phyloP scores from a whole-genome alignment of 2,888 invertebrate species.

The Caenorhabditis auriculariae region DNA sequence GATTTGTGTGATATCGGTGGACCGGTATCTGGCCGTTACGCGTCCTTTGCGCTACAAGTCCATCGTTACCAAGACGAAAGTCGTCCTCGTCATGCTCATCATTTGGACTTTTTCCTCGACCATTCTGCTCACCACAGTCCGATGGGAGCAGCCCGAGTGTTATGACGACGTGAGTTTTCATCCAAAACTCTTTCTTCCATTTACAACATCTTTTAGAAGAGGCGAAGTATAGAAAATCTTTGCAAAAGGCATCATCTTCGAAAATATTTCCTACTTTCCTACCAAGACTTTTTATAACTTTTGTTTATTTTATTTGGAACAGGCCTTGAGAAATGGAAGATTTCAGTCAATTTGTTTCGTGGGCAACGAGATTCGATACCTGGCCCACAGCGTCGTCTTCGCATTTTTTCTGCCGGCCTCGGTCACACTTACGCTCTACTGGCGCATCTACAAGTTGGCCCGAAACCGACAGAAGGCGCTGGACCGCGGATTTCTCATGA shows the following conservation, averaged over 20 bases:
- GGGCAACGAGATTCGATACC: conserved; percentile 61
- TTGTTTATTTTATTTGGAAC: too few relatives aligned
- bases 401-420: conserved; percentile 63
- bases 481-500: conserved; percentile 61
- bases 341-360: conserved; percentile 57
- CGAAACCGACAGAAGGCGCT: conserved; percentile 59
- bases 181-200: background rate
- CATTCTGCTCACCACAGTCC: conserved; percentile 59
- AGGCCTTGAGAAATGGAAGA: too few relatives aligned
- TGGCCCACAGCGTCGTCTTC: conserved; percentile 63
- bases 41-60: conserved; percentile 62
- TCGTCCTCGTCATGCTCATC: conserved; percentile 53
- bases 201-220: too few relatives aligned
- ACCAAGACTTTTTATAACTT: too few relatives aligned
- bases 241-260: background rate
- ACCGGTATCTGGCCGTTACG: conserved; percentile 64
- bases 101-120: conserved; percentile 61
- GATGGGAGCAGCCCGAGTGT: conserved; percentile 54
- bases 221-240: background rate
- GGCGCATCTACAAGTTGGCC: conserved; percentile 62
- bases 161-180: conserved; percentile 44
- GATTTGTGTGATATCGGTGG: conserved; percentile 68
- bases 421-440: conserved; percentile 63
- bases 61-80: conserved; percentile 58
- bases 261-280: too few relatives aligned